These are phyloP conservation scores for Ophion costatus DNA, from an alignment of 2,888 invertebrate genomes.

Conservation along the genomic window DNA sequence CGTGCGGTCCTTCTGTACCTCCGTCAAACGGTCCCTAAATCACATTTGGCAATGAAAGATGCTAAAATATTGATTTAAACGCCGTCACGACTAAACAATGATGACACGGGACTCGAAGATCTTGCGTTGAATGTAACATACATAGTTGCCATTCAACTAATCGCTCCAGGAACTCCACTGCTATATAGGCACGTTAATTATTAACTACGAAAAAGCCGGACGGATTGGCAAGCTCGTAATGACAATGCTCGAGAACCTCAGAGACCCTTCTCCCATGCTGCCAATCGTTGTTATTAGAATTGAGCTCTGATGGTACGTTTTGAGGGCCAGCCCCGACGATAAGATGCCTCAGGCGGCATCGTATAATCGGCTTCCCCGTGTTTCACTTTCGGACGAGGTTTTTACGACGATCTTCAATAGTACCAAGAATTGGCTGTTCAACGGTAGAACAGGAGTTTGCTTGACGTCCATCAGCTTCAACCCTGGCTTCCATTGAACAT, in stretches of 20 bases:
- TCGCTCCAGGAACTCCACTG: constrained; percentile 32
- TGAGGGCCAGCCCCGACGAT: constrained; percentile 45
- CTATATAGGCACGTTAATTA: constrained; percentile 73
- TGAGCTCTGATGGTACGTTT: constrained; percentile 72
- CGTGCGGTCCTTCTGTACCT: not conserved
- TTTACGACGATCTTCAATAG: constrained; percentile 29
- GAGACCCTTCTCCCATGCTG: constrained; percentile 44
- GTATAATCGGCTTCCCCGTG: constrained; percentile 18
- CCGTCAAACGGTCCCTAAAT: not conserved
- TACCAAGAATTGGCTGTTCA: constrained; percentile 30
- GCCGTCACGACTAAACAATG: not conserved
- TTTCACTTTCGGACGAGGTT: not conserved
- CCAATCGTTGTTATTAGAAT: constrained; percentile 74
- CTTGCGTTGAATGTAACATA: not conserved
- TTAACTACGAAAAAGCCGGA: constrained; percentile 73
- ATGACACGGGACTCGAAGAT: not conserved
- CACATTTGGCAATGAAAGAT: not conserved
- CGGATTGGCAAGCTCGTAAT: constrained; percentile 72
- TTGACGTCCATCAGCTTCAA: not conserved
- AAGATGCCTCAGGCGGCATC: constrained; percentile 47
- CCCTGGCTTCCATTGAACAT: too few species aligned
- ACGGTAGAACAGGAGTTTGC: not conserved
- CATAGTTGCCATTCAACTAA: not conserved
- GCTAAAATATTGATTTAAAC: not conserved
- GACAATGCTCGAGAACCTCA: constrained; percentile 72